These are phyloP conservation scores for Enteromius treurensis DNA, from an alignment of 2,797 vertebrate species.

Conservation along the genomic window DNA sequence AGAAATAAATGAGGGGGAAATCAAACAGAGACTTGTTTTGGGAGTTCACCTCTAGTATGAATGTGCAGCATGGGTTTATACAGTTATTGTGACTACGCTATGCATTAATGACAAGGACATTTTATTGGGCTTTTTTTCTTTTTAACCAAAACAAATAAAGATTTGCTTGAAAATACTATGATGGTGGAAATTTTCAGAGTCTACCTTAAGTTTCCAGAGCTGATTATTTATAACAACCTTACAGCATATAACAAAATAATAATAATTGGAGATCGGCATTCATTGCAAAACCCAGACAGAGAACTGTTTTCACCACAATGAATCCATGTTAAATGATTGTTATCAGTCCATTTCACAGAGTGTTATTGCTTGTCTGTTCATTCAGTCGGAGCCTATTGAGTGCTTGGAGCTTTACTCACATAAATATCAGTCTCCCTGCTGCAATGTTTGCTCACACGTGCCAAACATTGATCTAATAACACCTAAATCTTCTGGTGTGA, in stretches of 20 bases:
- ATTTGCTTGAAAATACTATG: background rate
- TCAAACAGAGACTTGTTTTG: constrained; percentile 75
- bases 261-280: background rate
- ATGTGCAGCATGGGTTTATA: constrained; percentile 72
- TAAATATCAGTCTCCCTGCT: background rate
- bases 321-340: constrained; percentile 73
- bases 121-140: background rate
- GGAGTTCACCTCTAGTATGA: constrained; percentile 62
- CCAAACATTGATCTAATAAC: constrained; percentile 17
- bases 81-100: constrained; percentile 43
- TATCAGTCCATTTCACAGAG: constrained; percentile 76
- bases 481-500: background rate
- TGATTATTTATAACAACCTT: background rate
- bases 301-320: constrained; percentile 58
- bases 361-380: constrained; percentile 84
- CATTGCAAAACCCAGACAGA: background rate
- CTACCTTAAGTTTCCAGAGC: background rate
- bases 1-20: background rate
- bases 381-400: constrained; percentile 80
- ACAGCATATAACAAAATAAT: no score
- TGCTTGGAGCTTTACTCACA: constrained; percentile 60
- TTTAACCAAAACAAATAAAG: background rate
- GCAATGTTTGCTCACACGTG: constrained; percentile 4
- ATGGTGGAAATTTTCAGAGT: no score
- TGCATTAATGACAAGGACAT: constrained; percentile 8